Evolutionary conservation across 2,888 invertebrate genomes (phyloP), one percentile per base, ranked within the genome.

Genomic region (Pammene aurita): DNA sequence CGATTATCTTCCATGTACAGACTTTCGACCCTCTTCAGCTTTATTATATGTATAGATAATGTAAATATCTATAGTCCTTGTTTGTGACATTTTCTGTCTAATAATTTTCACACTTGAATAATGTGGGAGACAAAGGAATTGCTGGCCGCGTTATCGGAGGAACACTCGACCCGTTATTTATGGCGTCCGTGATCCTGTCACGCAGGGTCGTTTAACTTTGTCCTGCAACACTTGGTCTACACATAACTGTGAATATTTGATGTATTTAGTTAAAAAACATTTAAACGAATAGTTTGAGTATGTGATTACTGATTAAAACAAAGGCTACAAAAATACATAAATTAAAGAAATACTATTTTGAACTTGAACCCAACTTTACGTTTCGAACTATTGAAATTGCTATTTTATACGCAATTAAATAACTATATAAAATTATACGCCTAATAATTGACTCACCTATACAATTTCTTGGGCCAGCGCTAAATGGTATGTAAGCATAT

Each of bases 381-480:
- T n/a, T n/a, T n/a, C n/a, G n/a, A n/a, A n/a, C n/a, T n/a, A n/a
- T n/a, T n/a, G n/a, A n/a, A n/a, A n/a, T n/a, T n/a, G n/a, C n/a
- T n/a, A n/a, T n/a, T n/a, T n/a, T n/a, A n/a, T n/a, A n/a, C n/a
- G n/a, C n/a, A n/a, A n/a, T n/a, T n/a, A n/a, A n/a, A n/a, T n/a
- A n/a, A n/a, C n/a, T n/a, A n/a, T 38, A 38, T 11, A 50, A 2
- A 9, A 11, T 5, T 50, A 18, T 16, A 9, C 9, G 18, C 7
- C 16, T 7, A 11, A 35, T 55, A 26, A 48, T 41, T 44, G 5
- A 44, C 67, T 80, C 83, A 94, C 94, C 95, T 67, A 95, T 94
- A 74, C 95, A 95, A 79, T 95, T 95, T n/a, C 95, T 88, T 0
- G 93, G 93, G 0, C 95, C 95, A 1, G 94, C 94, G 76, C 94